Conservation (phyloP, 2,888 invertebrate species). For the Anagyrus pseudococci region DNA sequence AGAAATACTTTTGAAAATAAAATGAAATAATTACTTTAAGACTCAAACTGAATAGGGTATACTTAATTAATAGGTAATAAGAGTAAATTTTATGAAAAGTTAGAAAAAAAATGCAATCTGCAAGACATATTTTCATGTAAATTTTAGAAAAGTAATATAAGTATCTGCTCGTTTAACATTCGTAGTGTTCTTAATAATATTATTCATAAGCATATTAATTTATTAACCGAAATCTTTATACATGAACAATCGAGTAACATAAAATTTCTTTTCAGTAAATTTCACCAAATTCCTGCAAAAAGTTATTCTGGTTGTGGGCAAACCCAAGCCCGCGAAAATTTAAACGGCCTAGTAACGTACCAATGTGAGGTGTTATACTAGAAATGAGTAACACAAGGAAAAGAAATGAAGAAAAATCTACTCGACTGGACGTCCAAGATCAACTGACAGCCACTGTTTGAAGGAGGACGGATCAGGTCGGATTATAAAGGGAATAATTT, state of each 20-base stretch:
- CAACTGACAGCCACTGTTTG: conserved; percentile 37
- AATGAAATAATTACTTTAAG: not conserved
- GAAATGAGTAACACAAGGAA: conserved; percentile 17
- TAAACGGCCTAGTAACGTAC: conserved; percentile 56
- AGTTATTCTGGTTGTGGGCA: conserved; percentile 76
- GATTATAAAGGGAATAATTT: not conserved
- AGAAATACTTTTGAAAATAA: not conserved
- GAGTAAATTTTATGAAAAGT: too few relatives aligned
- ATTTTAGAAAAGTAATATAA: too few relatives aligned
- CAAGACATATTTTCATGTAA: too few relatives aligned
- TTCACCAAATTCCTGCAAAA: conserved; percentile 73
- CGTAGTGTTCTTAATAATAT: too few relatives aligned
- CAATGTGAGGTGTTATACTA: not conserved
- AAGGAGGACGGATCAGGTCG: not conserved
- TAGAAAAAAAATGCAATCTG: too few relatives aligned
- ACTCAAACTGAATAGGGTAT: not conserved
- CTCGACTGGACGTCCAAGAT: conserved; percentile 28
- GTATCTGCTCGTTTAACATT: too few relatives aligned
- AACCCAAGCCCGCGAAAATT: conserved; percentile 74
- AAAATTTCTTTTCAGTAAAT: conserved; percentile 63
- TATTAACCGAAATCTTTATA: too few relatives aligned
- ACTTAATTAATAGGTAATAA: too few relatives aligned
- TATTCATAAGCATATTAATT: too few relatives aligned
- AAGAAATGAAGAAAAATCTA: conserved; percentile 6
- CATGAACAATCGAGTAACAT: too few relatives aligned